Evolutionary conservation across 2,888 invertebrate species (phyloP).

Genomic region (Reticulitermes lucifugus): DNA sequence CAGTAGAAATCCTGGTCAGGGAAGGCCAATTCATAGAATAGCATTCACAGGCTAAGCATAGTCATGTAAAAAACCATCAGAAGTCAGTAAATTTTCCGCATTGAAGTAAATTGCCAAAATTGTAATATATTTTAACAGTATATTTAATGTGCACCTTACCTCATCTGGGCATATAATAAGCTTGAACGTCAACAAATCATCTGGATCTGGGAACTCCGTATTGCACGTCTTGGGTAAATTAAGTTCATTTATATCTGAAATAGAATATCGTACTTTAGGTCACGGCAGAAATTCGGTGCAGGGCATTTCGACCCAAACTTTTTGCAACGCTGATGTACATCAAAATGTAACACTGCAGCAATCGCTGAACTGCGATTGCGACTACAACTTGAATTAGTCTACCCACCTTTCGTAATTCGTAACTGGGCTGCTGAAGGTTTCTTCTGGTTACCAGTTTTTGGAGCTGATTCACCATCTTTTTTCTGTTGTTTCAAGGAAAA

Average conservation of each 20-base stretch:
- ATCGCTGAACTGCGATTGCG: not conserved
- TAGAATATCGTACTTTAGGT: conserved; percentile 51
- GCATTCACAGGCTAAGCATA: too few relatives aligned
- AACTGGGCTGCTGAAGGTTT: conserved; percentile 97
- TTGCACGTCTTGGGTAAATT: conserved; percentile 97
- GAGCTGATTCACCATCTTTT: conserved; percentile 93
- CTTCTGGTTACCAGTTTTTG: conserved; percentile 82
- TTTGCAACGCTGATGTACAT: too few relatives aligned
- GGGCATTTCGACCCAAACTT: too few relatives aligned
- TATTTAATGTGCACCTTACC: conserved; percentile 63
- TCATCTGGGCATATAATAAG: conserved; percentile 97
- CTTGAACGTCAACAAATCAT: conserved; percentile 96
- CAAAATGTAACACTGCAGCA: too few relatives aligned
- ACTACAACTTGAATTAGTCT: not conserved
- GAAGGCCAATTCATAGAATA: too few relatives aligned
- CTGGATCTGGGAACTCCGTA: conserved; percentile 96
- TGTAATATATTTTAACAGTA: too few relatives aligned
- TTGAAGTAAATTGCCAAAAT: too few relatives aligned
- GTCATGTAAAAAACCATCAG: too few relatives aligned
- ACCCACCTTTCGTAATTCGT: conserved; percentile 94
- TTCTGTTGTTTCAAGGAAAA: conserved; percentile 98
- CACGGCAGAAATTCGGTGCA: too few relatives aligned
- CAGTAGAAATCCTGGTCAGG: too few relatives aligned
- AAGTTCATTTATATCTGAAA: conserved; percentile 95
- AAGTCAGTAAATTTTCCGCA: too few relatives aligned